Evolutionary conservation across 2,888 invertebrate genomes (phyloP).

Genomic region (Pandemis corylana): DNA sequence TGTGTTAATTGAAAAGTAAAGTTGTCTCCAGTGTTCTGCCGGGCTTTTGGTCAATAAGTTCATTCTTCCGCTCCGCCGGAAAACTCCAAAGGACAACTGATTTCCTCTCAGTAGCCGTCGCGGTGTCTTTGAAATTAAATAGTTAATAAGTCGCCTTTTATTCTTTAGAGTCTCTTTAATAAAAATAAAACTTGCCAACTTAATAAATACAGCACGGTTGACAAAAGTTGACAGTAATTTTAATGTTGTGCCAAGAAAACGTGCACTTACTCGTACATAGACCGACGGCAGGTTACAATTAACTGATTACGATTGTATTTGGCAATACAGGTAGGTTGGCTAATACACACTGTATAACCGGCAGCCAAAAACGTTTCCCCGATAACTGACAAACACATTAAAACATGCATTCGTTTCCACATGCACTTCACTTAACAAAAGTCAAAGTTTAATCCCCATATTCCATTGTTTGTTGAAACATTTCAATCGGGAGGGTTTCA

Average conservation of each 20-base stretch:
- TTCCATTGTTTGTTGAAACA: constrained; percentile 77
- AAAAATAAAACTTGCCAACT: background rate
- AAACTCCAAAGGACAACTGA: constrained; percentile 35
- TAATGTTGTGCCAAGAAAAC: background rate
- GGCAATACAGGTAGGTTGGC: no score
- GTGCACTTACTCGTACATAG: no score
- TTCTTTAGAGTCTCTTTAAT: background rate
- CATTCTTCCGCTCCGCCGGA: constrained; percentile 34
- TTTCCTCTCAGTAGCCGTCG: constrained; percentile 30
- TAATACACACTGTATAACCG: background rate
- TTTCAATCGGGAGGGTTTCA: constrained; percentile 77
- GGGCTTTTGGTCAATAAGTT: constrained; percentile 40
- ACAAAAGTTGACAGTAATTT: background rate
- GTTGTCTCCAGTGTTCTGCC: constrained; percentile 33
- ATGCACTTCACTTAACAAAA: constrained; percentile 42
- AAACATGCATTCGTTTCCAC: constrained; percentile 30
- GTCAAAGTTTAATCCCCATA: constrained; percentile 62
- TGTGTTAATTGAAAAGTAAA: constrained; percentile 42
- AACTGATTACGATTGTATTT: no score
- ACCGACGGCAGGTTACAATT: no score
- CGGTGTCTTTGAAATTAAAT: constrained; percentile 37
- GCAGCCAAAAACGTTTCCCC: background rate
- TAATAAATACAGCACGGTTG: background rate
- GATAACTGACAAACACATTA: constrained; percentile 26
- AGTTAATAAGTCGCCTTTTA: constrained; percentile 32